Base-by-base conservation (phyloP, 2,888 invertebrate genomes). In the Rhabditoides inermis region DNA sequence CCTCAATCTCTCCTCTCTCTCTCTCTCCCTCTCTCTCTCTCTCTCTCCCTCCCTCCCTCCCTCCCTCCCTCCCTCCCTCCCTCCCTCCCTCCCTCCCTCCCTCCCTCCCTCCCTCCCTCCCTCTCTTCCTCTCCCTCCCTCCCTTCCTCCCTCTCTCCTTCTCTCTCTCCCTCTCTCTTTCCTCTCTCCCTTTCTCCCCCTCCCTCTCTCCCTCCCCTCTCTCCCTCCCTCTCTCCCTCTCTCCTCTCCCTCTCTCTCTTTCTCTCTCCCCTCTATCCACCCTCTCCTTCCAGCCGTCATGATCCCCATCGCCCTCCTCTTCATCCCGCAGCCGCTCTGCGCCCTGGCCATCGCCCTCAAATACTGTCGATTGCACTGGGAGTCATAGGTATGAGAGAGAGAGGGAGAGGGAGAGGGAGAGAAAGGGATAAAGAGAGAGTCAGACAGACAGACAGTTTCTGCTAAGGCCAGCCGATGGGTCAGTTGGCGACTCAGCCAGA, bases 271-370 rank as follows among this genome's bases (percentile, higher is more conserved):
- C 46, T 30, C 32, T 2, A 45, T 20, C 1, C 10, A n/a, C n/a
- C 10, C 2, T 45, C 26, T 15, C 10, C 2, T 52, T 56, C n/a
- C 50, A 59, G 61, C 57, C 15, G 70, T 71, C 2, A 72, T 72
- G 72, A 40, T 71, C n/a, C 64, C 68, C 5, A 60, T 72, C 7
- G 56, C 68, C 0, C 53, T 71, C 1, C 50, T 72, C 2, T 64
- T 71, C 49, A 69, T 72, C 20, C 67, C 68, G 2, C 70, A 66
- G 45, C 68, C 69, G 12, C 47, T 69, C n/a, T 72, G 72, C 47
- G 66, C 69, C 0, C 7, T 71, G 6, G 65, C 58, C 7, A 69
- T 72, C 32, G 60, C 55, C 6, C 36, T 55, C 10, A 64, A 57
- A n/a, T n/a, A n/a, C n/a, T n/a, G n/a, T n/a, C n/a, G n/a, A n/a